These are phyloP conservation scores for Drosophila orosa DNA, from an alignment of 1,140 invertebrate genomes.

Conservation along the genomic window DNA sequence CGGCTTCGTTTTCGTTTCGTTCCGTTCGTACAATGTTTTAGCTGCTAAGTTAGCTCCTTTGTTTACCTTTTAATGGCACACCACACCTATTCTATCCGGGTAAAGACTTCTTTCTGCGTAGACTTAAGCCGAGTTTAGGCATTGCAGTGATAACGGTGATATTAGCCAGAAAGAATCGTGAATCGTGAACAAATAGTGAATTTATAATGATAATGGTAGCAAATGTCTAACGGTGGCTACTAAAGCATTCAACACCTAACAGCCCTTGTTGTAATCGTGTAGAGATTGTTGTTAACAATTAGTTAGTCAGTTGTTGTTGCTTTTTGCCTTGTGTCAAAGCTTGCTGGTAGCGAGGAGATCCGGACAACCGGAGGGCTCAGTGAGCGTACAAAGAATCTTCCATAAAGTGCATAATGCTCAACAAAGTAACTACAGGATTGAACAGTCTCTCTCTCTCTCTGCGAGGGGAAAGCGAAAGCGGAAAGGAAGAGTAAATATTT, in stretches of 20 bases:
- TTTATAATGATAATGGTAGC: conserved; percentile 63
- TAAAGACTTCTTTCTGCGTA: conserved; percentile 71
- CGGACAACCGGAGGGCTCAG: conserved; percentile 22
- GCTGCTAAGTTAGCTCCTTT: conserved; percentile 48
- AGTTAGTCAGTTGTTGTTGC: conserved; percentile 61
- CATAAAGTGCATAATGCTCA: conserved; percentile 72
- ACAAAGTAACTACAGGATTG: conserved; percentile 53
- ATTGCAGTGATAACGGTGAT: conserved; percentile 76
- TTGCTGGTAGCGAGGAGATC: conserved; percentile 34
- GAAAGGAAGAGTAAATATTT: conserved; percentile 20
- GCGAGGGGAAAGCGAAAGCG: conserved; percentile 47
- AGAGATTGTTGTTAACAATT: conserved; percentile 71
- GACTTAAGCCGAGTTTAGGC: conserved; percentile 67
- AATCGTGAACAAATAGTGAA: conserved; percentile 76
- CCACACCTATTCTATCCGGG: conserved; percentile 34
- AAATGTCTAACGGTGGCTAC: conserved; percentile 37
- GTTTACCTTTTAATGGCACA: conserved; percentile 62
- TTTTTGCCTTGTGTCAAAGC: conserved; percentile 55
- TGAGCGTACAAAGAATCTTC: conserved; percentile 67
- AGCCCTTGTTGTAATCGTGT: conserved; percentile 39
- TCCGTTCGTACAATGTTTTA: conserved; percentile 29
- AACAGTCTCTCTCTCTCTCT: conserved; percentile 21
- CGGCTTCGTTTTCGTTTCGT: conserved; percentile 38
- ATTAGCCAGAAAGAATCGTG: conserved; percentile 73
- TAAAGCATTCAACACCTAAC: conserved; percentile 35